phyloP scores from a whole-genome alignment of 2,113 vertebrate genomes.

The Bambusicola thoracicus region DNA sequence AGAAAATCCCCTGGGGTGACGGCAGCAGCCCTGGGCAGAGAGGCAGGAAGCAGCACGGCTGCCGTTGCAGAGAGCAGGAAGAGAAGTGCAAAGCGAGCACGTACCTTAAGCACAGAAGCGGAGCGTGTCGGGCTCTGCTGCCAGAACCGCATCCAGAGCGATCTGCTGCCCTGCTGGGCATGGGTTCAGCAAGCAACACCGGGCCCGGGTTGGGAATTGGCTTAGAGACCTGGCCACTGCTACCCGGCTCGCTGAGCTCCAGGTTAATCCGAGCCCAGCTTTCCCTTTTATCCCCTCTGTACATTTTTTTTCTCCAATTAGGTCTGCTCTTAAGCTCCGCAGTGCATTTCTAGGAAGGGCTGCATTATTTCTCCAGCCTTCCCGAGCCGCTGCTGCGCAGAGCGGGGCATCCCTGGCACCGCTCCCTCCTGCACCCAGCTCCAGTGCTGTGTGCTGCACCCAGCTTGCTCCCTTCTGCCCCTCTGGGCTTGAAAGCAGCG shows the following conservation, averaged over 20 bases:
- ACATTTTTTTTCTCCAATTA: constrained; percentile 19
- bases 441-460: neutral
- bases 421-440: constrained; percentile 22
- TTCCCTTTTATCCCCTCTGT: constrained; percentile 43
- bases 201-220: neutral
- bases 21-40: neutral
- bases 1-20: accelerated
- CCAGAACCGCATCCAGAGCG: constrained; percentile 17
- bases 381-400: constrained; percentile 1
- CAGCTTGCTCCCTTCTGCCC: neutral
- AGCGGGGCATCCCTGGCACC: constrained; percentile 22
- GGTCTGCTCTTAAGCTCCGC: constrained; percentile 10
- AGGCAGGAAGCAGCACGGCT: neutral
- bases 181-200: neutral
- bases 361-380: neutral
- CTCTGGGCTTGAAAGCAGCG: neutral
- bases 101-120: neutral
- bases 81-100: neutral
- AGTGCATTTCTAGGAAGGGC: constrained; percentile 63
- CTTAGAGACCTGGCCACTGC: neutral
- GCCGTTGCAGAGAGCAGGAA: neutral
- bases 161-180: neutral
- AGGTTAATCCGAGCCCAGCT: constrained; percentile 43
- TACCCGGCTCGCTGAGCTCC: constrained; percentile 5
- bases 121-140: neutral